Evolutionary conservation across 1,140 invertebrate genomes (phyloP).

Genomic region (Marisa cornuarietis): DNA sequence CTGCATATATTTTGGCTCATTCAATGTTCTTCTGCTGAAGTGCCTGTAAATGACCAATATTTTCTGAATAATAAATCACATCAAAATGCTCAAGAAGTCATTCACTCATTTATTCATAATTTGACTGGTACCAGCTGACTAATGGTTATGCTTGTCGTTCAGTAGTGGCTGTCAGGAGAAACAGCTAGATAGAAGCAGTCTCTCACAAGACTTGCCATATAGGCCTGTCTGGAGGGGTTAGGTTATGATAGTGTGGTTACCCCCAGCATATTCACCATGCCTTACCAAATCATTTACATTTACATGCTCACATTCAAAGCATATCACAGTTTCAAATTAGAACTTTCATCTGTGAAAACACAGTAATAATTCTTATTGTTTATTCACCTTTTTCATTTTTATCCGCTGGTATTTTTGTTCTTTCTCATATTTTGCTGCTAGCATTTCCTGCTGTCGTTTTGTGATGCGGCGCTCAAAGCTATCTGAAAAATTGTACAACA

Average conservation of each 20-base stretch:
- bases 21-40: conserved; percentile 70
- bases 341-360: not conserved
- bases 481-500: not conserved
- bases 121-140: not conserved
- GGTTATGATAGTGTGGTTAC: no score
- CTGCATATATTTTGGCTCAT: conserved; percentile 72
- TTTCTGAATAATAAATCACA: not conserved
- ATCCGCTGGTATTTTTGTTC: conserved; percentile 69
- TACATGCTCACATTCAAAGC: not conserved
- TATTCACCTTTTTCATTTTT: conserved; percentile 70
- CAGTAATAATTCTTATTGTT: not conserved
- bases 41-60: conserved; percentile 52
- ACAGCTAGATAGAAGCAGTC: no score
- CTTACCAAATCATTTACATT: no score
- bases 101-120: no score
- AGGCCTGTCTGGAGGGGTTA: no score
- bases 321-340: no score
- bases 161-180: not conserved
- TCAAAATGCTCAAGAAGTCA: conserved; percentile 3
- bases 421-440: conserved; percentile 71
- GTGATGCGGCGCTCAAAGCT: conserved; percentile 64
- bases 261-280: no score
- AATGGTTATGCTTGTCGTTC: not conserved
- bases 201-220: no score
- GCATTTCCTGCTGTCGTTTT: conserved; percentile 70